Evolutionary conservation across 2,888 invertebrate genomes (phyloP).

Genomic region (Phyllotreta striolata): DNA sequence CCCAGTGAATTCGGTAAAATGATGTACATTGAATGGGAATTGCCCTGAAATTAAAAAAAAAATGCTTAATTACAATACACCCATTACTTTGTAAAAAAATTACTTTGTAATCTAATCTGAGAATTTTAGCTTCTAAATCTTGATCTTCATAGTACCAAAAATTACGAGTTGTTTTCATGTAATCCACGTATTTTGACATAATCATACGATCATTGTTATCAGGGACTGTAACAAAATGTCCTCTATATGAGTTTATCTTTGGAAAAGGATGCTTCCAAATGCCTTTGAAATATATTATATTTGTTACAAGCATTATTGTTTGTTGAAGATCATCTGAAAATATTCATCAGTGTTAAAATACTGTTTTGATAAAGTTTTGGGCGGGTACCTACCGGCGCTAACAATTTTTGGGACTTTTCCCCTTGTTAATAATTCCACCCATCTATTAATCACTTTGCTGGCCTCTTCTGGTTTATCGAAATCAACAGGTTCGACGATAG

Average conservation of each 20-base stretch:
- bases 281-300: constrained; percentile 84
- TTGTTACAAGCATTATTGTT: constrained; percentile 72
- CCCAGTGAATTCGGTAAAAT: constrained; percentile 72
- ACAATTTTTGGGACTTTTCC: constrained; percentile 76
- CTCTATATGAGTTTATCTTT: constrained; percentile 66
- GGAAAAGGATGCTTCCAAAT: constrained; percentile 77
- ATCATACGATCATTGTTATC: too few species aligned
- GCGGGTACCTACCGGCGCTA: constrained; percentile 65
- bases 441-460: constrained; percentile 75
- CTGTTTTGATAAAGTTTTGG: background rate
- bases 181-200: constrained; percentile 7
- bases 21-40: constrained; percentile 77
- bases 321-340: constrained; percentile 67
- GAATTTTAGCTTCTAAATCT: constrained; percentile 73
- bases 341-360: background rate
- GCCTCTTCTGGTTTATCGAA: constrained; percentile 67
- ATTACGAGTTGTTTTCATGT: constrained; percentile 44
- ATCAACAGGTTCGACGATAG: constrained; percentile 70
- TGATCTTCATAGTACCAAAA: constrained; percentile 72
- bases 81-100: constrained; percentile 4
- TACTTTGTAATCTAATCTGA: constrained; percentile 79
- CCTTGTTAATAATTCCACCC: constrained; percentile 80
- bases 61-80: constrained; percentile 16
- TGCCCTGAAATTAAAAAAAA: constrained; percentile 65
- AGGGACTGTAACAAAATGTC: constrained; percentile 68